A percentile compares a stretch with the other conserved stretches of the same genome.
Conservation (phyloP, 2,888 invertebrate genomes). For the Lypha dubia region DNA sequence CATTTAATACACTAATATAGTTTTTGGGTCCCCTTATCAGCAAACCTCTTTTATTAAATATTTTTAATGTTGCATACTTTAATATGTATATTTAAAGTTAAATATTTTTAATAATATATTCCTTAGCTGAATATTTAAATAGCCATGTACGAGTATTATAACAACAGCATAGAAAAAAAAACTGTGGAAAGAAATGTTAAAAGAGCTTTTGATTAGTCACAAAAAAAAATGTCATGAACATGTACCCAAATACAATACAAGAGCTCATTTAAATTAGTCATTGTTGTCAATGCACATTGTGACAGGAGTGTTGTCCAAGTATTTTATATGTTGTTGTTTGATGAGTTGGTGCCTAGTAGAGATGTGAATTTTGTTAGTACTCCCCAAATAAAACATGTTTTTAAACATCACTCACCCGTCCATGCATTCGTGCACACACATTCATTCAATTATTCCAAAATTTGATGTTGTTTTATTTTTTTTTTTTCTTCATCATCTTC, state of each 20-base stretch:
- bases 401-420: constrained; percentile 29
- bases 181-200: neutral
- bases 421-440: constrained; percentile 3
- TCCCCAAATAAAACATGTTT: constrained; percentile 54
- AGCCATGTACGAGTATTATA: neutral
- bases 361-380: constrained; percentile 17
- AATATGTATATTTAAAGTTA: too few species aligned
- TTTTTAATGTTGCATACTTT: too few species aligned
- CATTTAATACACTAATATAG: too few species aligned
- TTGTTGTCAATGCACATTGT: constrained; percentile 25
- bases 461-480: neutral
- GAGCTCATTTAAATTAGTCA: constrained; percentile 53
- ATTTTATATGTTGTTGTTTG: constrained; percentile 10
- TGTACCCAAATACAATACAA: constrained; percentile 33
- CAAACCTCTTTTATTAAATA: too few species aligned
- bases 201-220: constrained; percentile 11
- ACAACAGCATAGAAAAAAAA: neutral
- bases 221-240: constrained; percentile 50
- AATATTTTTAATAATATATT: too few species aligned
- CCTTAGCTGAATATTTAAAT: neutral
- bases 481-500: neutral
- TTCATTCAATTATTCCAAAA: constrained; percentile 33
- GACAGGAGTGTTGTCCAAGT: neutral
- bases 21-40: too few species aligned
- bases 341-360: neutral